Conservation (phyloP, 2,888 invertebrate species). For the Cheilosia pagana region DNA sequence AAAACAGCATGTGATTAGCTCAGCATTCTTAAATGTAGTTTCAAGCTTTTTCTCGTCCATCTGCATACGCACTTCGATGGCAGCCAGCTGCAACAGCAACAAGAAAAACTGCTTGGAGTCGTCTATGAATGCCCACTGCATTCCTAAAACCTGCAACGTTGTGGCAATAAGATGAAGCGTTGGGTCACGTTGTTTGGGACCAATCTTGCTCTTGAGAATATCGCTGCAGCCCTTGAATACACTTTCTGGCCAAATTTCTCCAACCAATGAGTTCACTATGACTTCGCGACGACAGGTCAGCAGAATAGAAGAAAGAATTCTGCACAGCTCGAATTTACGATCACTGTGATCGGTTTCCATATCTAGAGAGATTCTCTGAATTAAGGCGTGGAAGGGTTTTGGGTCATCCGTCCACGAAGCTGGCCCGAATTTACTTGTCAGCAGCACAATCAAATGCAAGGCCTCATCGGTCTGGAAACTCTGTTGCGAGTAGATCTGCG, state of each 20-base stretch:
- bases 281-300: slow-evolving; percentile 89
- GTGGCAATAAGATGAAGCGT: slow-evolving; percentile 92
- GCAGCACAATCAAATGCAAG: slow-evolving; percentile 90
- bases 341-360: slow-evolving; percentile 95
- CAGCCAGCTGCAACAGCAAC: slow-evolving; percentile 92
- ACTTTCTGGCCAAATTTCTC: slow-evolving; percentile 92
- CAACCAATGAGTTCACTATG: slow-evolving; percentile 86
- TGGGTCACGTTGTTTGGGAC: slow-evolving; percentile 94
- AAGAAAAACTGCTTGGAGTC: slow-evolving; percentile 93
- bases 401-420: slow-evolving; percentile 91
- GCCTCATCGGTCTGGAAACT: slow-evolving; percentile 96
- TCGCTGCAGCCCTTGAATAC: slow-evolving; percentile 92
- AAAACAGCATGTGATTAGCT: slow-evolving; percentile 92
- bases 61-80: slow-evolving; percentile 97
- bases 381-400: slow-evolving; percentile 91
- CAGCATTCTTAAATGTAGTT: slow-evolving; percentile 90
- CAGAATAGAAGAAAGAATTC: slow-evolving; percentile 90
- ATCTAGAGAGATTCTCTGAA: slow-evolving; percentile 93
- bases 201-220: slow-evolving; percentile 93
- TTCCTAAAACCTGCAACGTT: slow-evolving; percentile 91
- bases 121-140: slow-evolving; percentile 92
- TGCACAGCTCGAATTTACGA: slow-evolving; percentile 94
- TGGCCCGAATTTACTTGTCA: slow-evolving; percentile 89
- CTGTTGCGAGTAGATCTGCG: slow-evolving; percentile 93
- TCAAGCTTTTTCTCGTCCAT: slow-evolving; percentile 93